These are phyloP conservation scores for Phyllotis vaccarum DNA, from an alignment of 2,797 vertebrate species.

Conservation along the genomic window DNA sequence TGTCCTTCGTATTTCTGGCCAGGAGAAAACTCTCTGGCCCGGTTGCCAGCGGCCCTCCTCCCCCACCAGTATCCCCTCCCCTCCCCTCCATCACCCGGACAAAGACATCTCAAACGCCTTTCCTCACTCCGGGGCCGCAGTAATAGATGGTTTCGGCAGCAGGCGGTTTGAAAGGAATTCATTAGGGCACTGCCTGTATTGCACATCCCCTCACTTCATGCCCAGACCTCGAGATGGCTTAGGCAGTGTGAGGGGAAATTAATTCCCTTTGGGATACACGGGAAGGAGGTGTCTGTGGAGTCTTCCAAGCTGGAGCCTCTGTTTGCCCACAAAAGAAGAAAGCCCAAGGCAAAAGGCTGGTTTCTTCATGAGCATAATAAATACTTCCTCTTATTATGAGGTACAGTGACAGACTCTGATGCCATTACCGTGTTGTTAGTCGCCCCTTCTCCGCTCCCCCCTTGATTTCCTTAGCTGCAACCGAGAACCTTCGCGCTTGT, in stretches of 20 bases:
- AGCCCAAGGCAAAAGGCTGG: conserved; percentile 57
- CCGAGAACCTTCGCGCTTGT: not conserved
- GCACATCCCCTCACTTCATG: conserved; percentile 46
- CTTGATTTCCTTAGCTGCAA: conserved; percentile 37
- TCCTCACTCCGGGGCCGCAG: conserved; percentile 71
- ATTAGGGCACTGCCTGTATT: conserved; percentile 53
- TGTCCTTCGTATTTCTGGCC: not conserved
- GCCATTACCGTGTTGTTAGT: conserved; percentile 2
- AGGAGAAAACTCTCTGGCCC: not conserved
- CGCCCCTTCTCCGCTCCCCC: too few species aligned
- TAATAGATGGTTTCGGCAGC: conserved; percentile 71
- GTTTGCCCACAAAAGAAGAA: conserved; percentile 24
- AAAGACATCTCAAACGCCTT: conserved; percentile 70
- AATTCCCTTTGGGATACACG: not conserved
- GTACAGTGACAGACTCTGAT: not conserved
- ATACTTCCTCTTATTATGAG: conserved; percentile 56
- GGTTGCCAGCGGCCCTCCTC: not conserved
- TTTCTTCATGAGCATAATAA: conserved; percentile 69
- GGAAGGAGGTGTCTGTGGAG: conserved; percentile 37
- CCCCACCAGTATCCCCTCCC: not conserved
- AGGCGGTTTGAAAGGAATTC: conserved; percentile 76
- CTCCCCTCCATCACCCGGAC: conserved; percentile 48
- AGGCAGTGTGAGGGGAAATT: conserved; percentile 25
- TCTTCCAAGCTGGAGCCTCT: not conserved
- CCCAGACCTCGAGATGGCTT: conserved; percentile 68